phyloP scores from a whole-genome alignment of 2,113 vertebrate species.

The Rhegmatorhina hoffmannsi region DNA sequence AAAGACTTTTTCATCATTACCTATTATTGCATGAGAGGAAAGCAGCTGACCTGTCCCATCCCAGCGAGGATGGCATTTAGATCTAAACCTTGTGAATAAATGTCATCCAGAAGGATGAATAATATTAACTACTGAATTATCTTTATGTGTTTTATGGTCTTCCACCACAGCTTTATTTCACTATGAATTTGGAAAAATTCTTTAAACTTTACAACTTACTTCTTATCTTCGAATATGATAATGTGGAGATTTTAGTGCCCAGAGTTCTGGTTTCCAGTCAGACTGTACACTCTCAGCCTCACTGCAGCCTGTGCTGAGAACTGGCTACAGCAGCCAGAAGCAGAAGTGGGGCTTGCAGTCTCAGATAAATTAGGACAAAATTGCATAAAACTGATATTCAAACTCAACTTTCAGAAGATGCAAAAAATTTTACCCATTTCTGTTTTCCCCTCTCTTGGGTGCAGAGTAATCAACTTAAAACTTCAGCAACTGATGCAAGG shows the following conservation, averaged over 20 bases:
- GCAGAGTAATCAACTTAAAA: background rate
- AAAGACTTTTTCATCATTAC: background rate
- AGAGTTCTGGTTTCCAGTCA: background rate
- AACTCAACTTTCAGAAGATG: background rate
- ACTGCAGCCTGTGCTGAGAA: background rate
- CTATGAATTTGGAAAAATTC: background rate
- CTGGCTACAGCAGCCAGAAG: background rate
- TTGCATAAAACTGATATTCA: background rate
- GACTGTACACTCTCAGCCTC: background rate
- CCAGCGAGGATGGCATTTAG: background rate
- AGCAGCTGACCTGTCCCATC: background rate
- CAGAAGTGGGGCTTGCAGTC: background rate
- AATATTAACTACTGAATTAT: background rate
- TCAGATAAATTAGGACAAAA: slow-evolving; percentile 6
- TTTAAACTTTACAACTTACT: background rate
- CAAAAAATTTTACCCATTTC: background rate
- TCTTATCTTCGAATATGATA: background rate
- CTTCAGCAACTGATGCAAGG: background rate
- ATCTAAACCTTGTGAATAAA: background rate
- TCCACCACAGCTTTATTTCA: background rate
- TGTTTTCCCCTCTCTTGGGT: background rate
- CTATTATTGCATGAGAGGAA: background rate
- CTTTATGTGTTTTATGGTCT: background rate
- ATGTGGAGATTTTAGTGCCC: background rate
- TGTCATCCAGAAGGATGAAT: background rate